Conservation (phyloP, 2,797 vertebrate genomes). For the Selene dorsalis region DNA sequence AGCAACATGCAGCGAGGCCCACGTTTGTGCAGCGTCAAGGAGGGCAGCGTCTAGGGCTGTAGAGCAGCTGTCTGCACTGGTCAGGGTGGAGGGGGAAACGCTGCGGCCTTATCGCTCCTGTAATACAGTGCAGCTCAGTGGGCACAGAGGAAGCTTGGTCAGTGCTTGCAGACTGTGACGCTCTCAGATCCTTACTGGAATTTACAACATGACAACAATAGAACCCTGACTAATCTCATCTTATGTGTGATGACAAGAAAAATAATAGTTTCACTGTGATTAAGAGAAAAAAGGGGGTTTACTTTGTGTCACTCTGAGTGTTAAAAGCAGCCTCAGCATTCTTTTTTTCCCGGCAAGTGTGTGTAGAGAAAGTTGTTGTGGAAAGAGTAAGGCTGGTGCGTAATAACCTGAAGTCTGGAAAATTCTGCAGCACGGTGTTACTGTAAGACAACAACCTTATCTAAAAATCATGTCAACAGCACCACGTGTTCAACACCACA, state of each 20-base stretch:
- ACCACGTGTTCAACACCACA: background rate
- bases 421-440: conserved; percentile 19
- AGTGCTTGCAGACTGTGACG: conserved; percentile 49
- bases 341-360: conserved; percentile 25
- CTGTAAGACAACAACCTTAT: conserved; percentile 36
- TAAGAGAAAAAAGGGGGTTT: background rate
- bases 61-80: conserved; percentile 31
- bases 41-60: conserved; percentile 32
- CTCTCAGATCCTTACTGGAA: conserved; percentile 68
- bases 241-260: conserved; percentile 32
- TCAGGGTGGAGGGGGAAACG: conserved; percentile 57
- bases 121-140: conserved; percentile 25
- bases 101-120: conserved; percentile 60
- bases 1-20: conserved; percentile 60
- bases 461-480: conserved; percentile 16
- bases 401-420: conserved; percentile 21
- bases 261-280: conserved; percentile 35
- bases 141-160: conserved; percentile 65
- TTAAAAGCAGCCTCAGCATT: conserved; percentile 15
- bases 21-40: conserved; percentile 25
- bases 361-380: conserved; percentile 17
- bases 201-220: conserved; percentile 49
- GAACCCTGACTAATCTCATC: conserved; percentile 54
- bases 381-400: conserved; percentile 6
- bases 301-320: conserved; percentile 7